Base-by-base conservation (phyloP, 2,797 vertebrate species). In the Aldrovandia affinis region DNA sequence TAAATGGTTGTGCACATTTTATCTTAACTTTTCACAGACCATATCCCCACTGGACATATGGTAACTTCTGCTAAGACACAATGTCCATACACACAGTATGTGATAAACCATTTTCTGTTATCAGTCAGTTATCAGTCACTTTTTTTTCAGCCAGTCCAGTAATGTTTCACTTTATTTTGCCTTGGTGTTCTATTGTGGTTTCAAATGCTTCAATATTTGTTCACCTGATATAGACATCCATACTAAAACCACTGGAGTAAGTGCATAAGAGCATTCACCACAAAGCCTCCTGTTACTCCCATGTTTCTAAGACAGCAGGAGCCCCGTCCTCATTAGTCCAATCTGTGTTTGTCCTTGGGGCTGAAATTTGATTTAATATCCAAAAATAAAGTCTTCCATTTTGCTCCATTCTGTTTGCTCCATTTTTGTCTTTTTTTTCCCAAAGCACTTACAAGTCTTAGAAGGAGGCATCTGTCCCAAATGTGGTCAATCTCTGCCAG, bases 321-420 rank as follows among this genome's bases (percentile, higher is more conserved):
- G 50, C 86, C 85, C 86, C 82, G 55, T 78, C 83, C 80, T 89
- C 81, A 88, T 87, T 86, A 86, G 28, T 39, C 80, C 83, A 85
- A 83, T 77, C 70, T 80, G 84, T 82, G 86, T 85, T 86, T 85
- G 86, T 88, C 84, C 88, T 89, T 81, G 84, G 80, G 81, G 44
- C 78, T 85, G 82, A 80, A 83, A 85, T 86, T 90, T 86, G 86
- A 85, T 89, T 90, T 89, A 78, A 89, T 89, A 89, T 84, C 87
- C 86, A 83, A 89, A 88, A 86, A 88, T 85, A 87, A 54, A 86
- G 61, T 87, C 78, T 77, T 85, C 78, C 83, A 84, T 39, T 81
- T 84, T 70, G 59, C 77, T 57, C 59, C 50, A 33, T 85, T 84
- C 77, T 79, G 79, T 83, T 87, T 83, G 81, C 61, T 78, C 12